These are phyloP conservation scores for Liolophura sinensis DNA, from an alignment of 1,140 invertebrate genomes.

Conservation along the genomic window DNA sequence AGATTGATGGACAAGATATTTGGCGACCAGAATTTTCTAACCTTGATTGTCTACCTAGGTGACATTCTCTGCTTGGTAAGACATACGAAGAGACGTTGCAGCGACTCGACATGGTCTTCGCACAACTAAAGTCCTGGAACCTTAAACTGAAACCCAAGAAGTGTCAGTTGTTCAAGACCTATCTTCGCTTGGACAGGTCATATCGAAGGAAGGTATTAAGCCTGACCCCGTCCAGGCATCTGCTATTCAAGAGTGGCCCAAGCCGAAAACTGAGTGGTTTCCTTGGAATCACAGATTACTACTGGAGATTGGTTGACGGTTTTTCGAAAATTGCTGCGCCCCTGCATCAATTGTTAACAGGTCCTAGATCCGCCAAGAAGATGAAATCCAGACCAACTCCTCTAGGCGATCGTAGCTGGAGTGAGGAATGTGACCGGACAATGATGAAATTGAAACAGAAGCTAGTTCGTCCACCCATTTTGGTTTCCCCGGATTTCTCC, in stretches of 20 bases:
- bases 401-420: too few species aligned
- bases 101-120: conserved; percentile 11
- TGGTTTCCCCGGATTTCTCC: conserved; percentile 16
- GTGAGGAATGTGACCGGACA: conserved; percentile 7
- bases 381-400: too few species aligned
- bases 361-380: conserved; percentile 30
- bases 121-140: neutral
- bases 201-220: conserved; percentile 7
- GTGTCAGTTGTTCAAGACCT: conserved; percentile 9
- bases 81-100: conserved; percentile 28
- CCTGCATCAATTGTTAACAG: conserved; percentile 54
- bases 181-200: conserved; percentile 16
- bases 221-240: conserved; percentile 1
- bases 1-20: conserved; percentile 26
- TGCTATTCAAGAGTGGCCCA: conserved; percentile 5
- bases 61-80: conserved; percentile 17
- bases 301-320: conserved; percentile 7
- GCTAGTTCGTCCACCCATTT: conserved; percentile 15
- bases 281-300: conserved; percentile 8
- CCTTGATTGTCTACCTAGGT: conserved; percentile 5
- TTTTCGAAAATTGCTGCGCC: conserved; percentile 28
- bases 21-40: conserved; percentile 17
- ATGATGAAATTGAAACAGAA: conserved; percentile 16
- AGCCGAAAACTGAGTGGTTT: conserved; percentile 2
- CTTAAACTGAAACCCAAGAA: conserved; percentile 11